Evolutionary conservation across 2,888 invertebrate species (phyloP).

Genomic region (Erebia epiphron): DNA sequence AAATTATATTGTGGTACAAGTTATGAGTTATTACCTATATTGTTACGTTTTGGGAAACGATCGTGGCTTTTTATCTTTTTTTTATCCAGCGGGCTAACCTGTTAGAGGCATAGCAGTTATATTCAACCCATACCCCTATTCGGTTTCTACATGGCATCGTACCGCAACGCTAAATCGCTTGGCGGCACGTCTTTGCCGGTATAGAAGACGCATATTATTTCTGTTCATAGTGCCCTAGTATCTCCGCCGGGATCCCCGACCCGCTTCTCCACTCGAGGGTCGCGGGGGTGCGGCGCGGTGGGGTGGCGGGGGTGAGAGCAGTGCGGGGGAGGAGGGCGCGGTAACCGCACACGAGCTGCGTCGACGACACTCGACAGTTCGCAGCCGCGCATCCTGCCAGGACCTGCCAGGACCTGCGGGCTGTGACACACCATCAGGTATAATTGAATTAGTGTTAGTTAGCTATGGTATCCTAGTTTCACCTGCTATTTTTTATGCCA

Average conservation of each 20-base stretch:
- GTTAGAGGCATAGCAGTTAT: too few species aligned
- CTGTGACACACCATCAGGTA: conserved; percentile 88
- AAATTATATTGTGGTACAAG: conserved; percentile 68
- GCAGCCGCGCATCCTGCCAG: conserved; percentile 91
- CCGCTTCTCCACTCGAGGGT: conserved; percentile 72
- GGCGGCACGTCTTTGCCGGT: too few species aligned
- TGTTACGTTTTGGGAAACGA: too few species aligned
- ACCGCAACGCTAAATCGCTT: too few species aligned
- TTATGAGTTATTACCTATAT: conserved; percentile 33
- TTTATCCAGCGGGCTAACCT: too few species aligned
- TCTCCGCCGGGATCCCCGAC: conserved; percentile 69
- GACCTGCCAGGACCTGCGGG: conserved; percentile 88
- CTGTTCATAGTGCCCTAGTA: conserved; percentile 60
- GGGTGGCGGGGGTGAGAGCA: conserved; percentile 43
- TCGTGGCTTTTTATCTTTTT: too few species aligned
- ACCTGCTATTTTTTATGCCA: too few species aligned
- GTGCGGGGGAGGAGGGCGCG: conserved; percentile 77
- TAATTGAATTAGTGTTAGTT: neutral
- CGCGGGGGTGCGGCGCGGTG: conserved; percentile 68
- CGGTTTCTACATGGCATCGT: too few species aligned
- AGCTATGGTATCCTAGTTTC: neutral
- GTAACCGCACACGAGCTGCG: conserved; percentile 87
- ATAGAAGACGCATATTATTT: too few species aligned
- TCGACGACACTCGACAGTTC: conserved; percentile 85
- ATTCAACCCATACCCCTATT: too few species aligned